Conservation (phyloP, 2,888 invertebrate genomes). For the Papilio gigon region DNA sequence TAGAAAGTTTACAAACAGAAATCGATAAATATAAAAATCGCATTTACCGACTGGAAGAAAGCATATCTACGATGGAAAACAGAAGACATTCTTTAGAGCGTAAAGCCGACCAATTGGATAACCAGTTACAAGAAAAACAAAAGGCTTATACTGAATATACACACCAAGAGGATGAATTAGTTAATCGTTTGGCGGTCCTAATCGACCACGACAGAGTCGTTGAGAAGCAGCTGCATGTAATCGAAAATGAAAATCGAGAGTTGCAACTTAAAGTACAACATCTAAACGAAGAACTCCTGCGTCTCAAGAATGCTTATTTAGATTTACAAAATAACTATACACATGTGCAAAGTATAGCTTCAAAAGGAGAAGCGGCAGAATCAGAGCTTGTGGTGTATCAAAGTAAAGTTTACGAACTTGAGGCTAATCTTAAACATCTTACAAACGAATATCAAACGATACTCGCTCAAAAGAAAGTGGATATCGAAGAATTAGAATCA, state of each 20-base stretch:
- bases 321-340: slow-evolving; percentile 71
- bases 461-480: slow-evolving; percentile 69
- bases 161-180: slow-evolving; percentile 84
- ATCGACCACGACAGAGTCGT: slow-evolving; percentile 84
- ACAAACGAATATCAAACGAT: slow-evolving; percentile 67
- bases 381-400: slow-evolving; percentile 61
- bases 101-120: slow-evolving; percentile 83
- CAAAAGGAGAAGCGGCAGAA: slow-evolving; percentile 61
- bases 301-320: slow-evolving; percentile 70
- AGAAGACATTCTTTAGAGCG: slow-evolving; percentile 83
- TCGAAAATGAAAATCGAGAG: slow-evolving; percentile 81
- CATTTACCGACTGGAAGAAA: slow-evolving; percentile 85
- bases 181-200: slow-evolving; percentile 83
- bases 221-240: slow-evolving; percentile 83
- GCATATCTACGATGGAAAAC: slow-evolving; percentile 83
- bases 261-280: slow-evolving; percentile 80
- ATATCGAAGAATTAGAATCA: slow-evolving; percentile 73
- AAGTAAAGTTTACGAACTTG: slow-evolving; percentile 71
- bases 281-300: slow-evolving; percentile 78
- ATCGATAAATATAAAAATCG: slow-evolving; percentile 84
- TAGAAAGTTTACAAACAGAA: slow-evolving; percentile 87
- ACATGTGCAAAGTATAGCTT: slow-evolving; percentile 63
- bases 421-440: slow-evolving; percentile 67
- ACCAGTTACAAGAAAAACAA: slow-evolving; percentile 83
- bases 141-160: slow-evolving; percentile 83